Evolutionary conservation across 2,888 invertebrate genomes (phyloP), one percentile per base, ranked within the genome.

Genomic region (Argynnis bischoffii): DNA sequence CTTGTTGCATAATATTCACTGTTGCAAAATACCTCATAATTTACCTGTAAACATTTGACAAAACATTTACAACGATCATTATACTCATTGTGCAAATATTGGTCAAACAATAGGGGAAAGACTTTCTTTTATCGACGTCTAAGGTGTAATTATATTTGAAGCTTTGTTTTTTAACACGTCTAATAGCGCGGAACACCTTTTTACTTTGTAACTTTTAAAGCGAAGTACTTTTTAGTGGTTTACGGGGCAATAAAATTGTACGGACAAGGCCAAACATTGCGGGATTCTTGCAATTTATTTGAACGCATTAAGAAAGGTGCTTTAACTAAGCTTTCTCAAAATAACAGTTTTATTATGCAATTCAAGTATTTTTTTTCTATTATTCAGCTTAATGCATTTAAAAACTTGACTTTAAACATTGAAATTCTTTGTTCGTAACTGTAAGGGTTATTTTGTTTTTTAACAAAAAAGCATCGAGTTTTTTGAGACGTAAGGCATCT

Each of bases 161-260:
- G 79, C 80, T 81, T 89, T 89, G 87, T 90, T 85, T 87, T 76
- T 81, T 84, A 86, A 88, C 81, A 80, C 72, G 79, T 69, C 75
- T 87, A 87, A 92, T 89, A 85, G 82, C 59, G 81, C 85, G 82
- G 81, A 87, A 88, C 89, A 86, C 85, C 82, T 85, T 87, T 82
- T 81, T 79, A 81, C 84, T 82, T 86, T 84, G 86, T 87, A 80
- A 79, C 79, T 77, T 81, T 81, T 77, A 84, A 81, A 83, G 72
- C 86, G 83, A 88, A 86, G 85, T 83, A 85, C 87, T 86, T 88
- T 90, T 90, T 89, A 88, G 90, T 87, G 92, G 92, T 92, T 90
- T 89, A 92, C 87, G 86, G 82, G 74, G 85, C 77, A 84, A 90
- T 92, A 90, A 91, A 92, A 87, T 81, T 82, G 81, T 82, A 79